Conservation (phyloP, 2,888 invertebrate genomes). For the Leptinotarsa rubiginosa region DNA sequence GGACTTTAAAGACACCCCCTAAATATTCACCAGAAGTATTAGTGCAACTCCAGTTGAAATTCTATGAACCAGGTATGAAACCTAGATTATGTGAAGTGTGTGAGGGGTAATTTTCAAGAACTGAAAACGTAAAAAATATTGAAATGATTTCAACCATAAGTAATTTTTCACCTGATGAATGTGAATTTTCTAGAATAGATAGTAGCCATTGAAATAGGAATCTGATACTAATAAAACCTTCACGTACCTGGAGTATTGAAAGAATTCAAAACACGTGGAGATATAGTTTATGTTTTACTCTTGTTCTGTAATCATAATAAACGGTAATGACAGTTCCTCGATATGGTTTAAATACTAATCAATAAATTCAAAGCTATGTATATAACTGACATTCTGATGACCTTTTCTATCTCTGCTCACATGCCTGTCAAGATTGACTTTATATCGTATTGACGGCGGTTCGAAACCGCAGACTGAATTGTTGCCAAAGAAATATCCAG, state of each 20-base stretch:
- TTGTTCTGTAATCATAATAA: background rate
- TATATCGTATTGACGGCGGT: slow-evolving; percentile 24
- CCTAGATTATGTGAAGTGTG: too few relatives aligned
- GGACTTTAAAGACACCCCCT: too few relatives aligned
- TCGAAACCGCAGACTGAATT: slow-evolving; percentile 26
- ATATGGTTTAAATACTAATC: background rate
- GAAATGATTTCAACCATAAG: too few relatives aligned
- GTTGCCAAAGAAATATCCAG: slow-evolving; percentile 35
- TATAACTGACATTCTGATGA: slow-evolving; percentile 17
- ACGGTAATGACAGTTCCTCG: slow-evolving; percentile 1
- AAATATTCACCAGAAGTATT: too few relatives aligned
- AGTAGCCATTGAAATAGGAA: background rate
- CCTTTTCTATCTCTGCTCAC: slow-evolving; percentile 2
- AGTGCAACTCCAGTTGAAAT: too few relatives aligned
- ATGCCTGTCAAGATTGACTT: background rate
- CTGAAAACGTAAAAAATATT: too few relatives aligned
- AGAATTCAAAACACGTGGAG: slow-evolving; percentile 6
- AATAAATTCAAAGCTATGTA: background rate
- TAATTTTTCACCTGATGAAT: too few relatives aligned
- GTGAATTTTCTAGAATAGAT: too few relatives aligned
- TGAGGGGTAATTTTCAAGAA: too few relatives aligned
- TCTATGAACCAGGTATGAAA: too few relatives aligned
- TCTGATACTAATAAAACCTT: background rate
- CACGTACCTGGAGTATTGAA: background rate
- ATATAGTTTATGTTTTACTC: background rate